These are phyloP conservation scores for Gymnopithys bicolor DNA, from an alignment of 2,797 vertebrate species.

Conservation along the genomic window DNA sequence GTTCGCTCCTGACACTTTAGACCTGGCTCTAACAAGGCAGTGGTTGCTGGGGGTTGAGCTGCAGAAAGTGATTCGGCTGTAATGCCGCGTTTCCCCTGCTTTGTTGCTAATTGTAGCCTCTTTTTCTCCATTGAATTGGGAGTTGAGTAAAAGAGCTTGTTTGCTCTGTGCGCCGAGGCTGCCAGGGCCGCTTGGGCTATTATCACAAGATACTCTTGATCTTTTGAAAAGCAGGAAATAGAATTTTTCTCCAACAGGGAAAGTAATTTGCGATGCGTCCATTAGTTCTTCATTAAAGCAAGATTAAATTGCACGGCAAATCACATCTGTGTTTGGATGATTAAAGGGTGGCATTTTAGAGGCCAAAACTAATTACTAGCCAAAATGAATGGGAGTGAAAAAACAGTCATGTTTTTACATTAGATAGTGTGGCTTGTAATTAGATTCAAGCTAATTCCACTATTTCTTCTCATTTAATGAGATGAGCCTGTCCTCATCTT, in stretches of 20 bases:
- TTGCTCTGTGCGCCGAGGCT: slow-evolving; percentile 93
- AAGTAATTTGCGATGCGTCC: slow-evolving; percentile 99
- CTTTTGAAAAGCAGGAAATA: slow-evolving; percentile 99
- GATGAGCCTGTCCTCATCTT: slow-evolving; percentile 96
- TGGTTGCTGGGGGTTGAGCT: slow-evolving; percentile 89
- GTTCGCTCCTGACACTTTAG: slow-evolving; percentile 96
- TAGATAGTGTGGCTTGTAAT: slow-evolving; percentile 99
- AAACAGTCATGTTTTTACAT: slow-evolving; percentile 99
- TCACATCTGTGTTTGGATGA: slow-evolving; percentile 99
- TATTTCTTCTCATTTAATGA: slow-evolving; percentile 99
- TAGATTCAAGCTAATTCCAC: slow-evolving; percentile 99
- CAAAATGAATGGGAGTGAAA: slow-evolving; percentile 99
- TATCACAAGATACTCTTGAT: slow-evolving; percentile 99
- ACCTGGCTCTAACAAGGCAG: slow-evolving; percentile 95
- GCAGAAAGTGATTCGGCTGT: slow-evolving; percentile 90
- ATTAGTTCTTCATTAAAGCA: slow-evolving; percentile 99
- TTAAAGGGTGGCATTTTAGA: slow-evolving; percentile 99
- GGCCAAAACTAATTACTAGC: slow-evolving; percentile 99
- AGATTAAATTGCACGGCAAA: slow-evolving; percentile 99
- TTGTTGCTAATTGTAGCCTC: slow-evolving; percentile 95
- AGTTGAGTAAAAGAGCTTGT: slow-evolving; percentile 99
- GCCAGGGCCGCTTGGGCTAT: slow-evolving; percentile 96
- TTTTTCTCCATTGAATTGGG: slow-evolving; percentile 97
- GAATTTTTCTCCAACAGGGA: slow-evolving; percentile 95
- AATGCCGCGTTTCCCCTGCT: slow-evolving; percentile 92